A percentile compares a stretch with the other conserved stretches of the same genome.
phyloP scores from a whole-genome alignment of 2,888 invertebrate species.

The Dicyrtomina minuta region DNA sequence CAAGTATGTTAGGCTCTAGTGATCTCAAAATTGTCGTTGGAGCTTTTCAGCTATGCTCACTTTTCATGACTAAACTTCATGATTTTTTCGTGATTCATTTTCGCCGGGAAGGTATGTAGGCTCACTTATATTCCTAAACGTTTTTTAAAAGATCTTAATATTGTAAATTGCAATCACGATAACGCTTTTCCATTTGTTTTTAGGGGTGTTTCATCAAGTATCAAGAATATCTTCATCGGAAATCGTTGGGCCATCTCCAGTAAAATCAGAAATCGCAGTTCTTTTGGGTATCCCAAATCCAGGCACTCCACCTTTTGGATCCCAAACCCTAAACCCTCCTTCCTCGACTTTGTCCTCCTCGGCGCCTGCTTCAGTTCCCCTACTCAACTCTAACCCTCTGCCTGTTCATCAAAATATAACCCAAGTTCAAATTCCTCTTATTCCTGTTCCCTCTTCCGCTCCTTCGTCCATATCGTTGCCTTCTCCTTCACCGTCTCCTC shows the following conservation, averaged over 20 bases:
- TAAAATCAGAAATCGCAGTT: constrained; percentile 49
- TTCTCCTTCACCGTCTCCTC: constrained; percentile 4
- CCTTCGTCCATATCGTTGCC: neutral
- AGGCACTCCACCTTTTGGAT: neutral
- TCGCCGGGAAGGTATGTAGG: constrained; percentile 76
- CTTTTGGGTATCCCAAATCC: constrained; percentile 41
- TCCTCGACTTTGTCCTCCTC: constrained; percentile 21
- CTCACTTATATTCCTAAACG: neutral
- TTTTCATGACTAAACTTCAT: constrained; percentile 93
- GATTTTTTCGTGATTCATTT: constrained; percentile 94
- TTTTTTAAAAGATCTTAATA: no score
- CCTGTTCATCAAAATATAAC: constrained; percentile 17
- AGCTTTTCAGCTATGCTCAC: constrained; percentile 94
- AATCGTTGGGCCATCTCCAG: constrained; percentile 51
- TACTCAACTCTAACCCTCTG: constrained; percentile 17
- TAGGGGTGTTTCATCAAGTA: constrained; percentile 53
- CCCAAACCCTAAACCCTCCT: neutral
- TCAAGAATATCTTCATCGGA: constrained; percentile 52
- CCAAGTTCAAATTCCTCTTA: constrained; percentile 15
- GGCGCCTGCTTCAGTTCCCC: constrained; percentile 14
- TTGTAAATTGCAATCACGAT: no score
- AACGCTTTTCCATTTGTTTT: constrained; percentile 9
- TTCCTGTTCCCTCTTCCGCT: constrained; percentile 6
- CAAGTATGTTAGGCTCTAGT: constrained; percentile 96
- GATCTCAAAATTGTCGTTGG: constrained; percentile 96